Conservation (phyloP, 2,113 vertebrate genomes). For the Neodontobutis hainanensis region DNA sequence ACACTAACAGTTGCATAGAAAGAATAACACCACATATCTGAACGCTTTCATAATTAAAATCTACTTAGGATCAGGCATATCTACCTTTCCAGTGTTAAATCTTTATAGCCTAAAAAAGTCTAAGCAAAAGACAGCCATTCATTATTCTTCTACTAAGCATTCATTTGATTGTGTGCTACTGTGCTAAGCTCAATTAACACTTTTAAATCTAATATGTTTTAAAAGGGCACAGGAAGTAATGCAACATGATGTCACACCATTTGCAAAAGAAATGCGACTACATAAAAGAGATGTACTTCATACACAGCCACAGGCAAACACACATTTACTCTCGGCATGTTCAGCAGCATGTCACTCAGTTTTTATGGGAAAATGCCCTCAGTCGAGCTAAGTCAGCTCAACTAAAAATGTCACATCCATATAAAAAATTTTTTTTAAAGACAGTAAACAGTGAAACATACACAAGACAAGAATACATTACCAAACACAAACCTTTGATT, state of each 20-base stretch:
- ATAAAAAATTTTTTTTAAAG: conserved; percentile 34
- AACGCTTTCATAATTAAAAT: conserved; percentile 19
- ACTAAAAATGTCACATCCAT: conserved; percentile 41
- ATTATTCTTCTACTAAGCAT: conserved; percentile 29
- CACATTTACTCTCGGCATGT: conserved; percentile 22
- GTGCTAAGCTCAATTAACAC: conserved; percentile 38
- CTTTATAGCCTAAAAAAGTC: conserved; percentile 24
- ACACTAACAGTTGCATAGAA: conserved; percentile 56
- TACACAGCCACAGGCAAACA: conserved; percentile 3
- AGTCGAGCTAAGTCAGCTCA: conserved; percentile 54
- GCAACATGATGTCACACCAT: conserved; percentile 23
- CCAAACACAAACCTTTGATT: conserved; percentile 15
- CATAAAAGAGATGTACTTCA: conserved; percentile 29
- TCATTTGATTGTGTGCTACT: conserved; percentile 45
- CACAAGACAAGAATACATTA: conserved; percentile 17
- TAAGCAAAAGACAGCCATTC: conserved; percentile 23
- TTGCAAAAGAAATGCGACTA: conserved; percentile 50
- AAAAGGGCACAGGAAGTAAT: conserved; percentile 39
- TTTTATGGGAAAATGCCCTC: conserved; percentile 59
- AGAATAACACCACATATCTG: conserved; percentile 17
- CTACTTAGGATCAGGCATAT: conserved; percentile 20
- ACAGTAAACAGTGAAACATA: conserved; percentile 23
- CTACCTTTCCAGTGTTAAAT: conserved; percentile 17
- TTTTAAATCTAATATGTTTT: conserved; percentile 20
- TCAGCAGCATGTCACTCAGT: conserved; percentile 47